Evolutionary conservation across 2,113 vertebrate genomes (phyloP).

Genomic region (Dicaeum eximium): DNA sequence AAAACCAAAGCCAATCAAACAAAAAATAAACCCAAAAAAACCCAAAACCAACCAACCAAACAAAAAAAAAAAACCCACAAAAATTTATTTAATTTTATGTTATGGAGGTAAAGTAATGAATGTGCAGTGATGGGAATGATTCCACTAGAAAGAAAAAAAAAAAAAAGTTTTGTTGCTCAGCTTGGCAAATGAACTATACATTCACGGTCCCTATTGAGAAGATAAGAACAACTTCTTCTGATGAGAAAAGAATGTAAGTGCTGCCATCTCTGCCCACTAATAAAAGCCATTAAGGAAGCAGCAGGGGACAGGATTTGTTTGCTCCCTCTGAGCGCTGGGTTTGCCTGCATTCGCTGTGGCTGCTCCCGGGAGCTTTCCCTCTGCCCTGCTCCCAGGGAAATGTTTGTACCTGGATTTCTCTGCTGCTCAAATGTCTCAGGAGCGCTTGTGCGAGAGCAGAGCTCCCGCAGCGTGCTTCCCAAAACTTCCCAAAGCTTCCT

Average conservation of each 20-base stretch:
- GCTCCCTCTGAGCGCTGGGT: background rate
- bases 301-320: slow-evolving; percentile 17
- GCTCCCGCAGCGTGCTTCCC: too few relatives aligned
- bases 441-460: background rate
- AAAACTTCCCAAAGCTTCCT: too few relatives aligned
- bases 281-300: slow-evolving; percentile 11
- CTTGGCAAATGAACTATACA: background rate
- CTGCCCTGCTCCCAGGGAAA: background rate
- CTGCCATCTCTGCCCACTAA: slow-evolving; percentile 35
- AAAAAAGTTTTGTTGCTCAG: background rate
- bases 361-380: background rate
- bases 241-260: slow-evolving; percentile 1
- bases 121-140: background rate
- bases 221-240: slow-evolving; percentile 22
- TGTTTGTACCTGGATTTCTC: background rate
- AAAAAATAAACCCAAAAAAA: background rate
- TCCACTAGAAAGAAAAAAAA: background rate
- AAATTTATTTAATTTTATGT: background rate
- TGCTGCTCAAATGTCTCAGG: background rate
- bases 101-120: background rate
- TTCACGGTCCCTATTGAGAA: background rate
- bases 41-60: too few relatives aligned
- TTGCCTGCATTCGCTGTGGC: background rate
- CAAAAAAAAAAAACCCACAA: too few relatives aligned
- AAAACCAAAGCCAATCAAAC: too few relatives aligned